Base-by-base conservation (phyloP, 2,888 invertebrate species). In the Ophonus ardosiacus region DNA sequence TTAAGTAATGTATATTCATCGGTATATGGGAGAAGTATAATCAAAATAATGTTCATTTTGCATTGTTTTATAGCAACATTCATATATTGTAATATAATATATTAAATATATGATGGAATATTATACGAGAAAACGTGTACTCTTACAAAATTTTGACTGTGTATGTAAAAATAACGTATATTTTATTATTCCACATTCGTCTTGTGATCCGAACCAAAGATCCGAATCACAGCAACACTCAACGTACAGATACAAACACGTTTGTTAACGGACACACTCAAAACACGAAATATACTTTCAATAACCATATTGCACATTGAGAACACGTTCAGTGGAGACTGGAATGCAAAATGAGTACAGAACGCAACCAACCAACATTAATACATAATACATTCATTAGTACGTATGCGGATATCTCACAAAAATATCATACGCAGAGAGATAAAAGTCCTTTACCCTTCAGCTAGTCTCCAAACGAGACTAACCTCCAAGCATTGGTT, bases 301-400 rank as follows among this genome's bases (percentile, higher is more conserved):
- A 80, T 85, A 80, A 85, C 80, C 85, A 89, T 90, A 91, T 90
- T 90, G 90, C 90, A 91, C 90, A 90, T 90, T 90, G 90, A 91
- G 91, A 91, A 91, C 91, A 91, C 91, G 91, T 91, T 91, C 90
- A 90, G 91, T 91, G 91, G 91, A 91, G 91, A 90, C 90, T 90
- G 89, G 89, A 90, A 90, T 89, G 89, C 85, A 85, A 85, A 85
- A 85, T 85, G 85, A 85, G 80, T 85, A 78, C 78, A 84, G 71
- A 74, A 83, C 82, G 71, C 74, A 83, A 83, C 74, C 59, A 74
- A 74, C 71, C 71, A 74, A 74, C 71, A 74, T 74, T 74, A 74
- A 78, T 78, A 78, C 7, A n/a, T 76, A 68, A 68, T 74, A 74
- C 71, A 74, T 74, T 74, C 71, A 74, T 40, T 74, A 74, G 40